These are phyloP conservation scores for Teleogryllus occipitalis DNA, from an alignment of 1,140 invertebrate genomes.

Conservation along the genomic window DNA sequence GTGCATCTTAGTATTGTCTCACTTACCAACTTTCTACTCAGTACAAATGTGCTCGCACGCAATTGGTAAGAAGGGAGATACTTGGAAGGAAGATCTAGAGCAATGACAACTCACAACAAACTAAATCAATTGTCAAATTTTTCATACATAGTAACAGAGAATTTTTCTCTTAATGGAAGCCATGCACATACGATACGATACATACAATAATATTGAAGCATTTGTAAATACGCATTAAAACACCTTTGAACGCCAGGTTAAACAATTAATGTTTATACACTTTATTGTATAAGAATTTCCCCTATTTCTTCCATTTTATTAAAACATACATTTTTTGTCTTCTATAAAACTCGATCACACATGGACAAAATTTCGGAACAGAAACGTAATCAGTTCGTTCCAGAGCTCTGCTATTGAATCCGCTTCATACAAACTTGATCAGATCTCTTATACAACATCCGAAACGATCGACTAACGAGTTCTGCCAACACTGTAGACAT, in stretches of 20 bases:
- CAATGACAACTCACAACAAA: background rate
- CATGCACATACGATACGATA: background rate
- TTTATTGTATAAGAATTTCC: background rate
- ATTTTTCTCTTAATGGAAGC: background rate
- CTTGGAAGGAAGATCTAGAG: background rate
- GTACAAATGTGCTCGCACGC: background rate
- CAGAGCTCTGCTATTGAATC: background rate
- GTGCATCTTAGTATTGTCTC: background rate
- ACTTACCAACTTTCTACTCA: background rate
- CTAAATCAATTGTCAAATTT: background rate
- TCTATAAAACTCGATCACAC: background rate
- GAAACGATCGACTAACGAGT: background rate
- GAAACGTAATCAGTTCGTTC: background rate
- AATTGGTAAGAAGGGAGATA: background rate
- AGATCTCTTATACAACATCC: background rate
- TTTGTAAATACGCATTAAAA: conserved; percentile 1
- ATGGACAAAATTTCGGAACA: background rate
- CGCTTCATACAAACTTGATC: background rate
- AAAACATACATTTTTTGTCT: background rate
- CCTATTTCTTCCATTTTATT: background rate
- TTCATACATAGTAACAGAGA: background rate
- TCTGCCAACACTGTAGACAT: background rate
- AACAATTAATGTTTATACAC: background rate
- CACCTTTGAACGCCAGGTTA: background rate
- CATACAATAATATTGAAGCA: background rate